Evolutionary conservation across 2,797 vertebrate species (phyloP).

Genomic region (Labeo calbasu): DNA sequence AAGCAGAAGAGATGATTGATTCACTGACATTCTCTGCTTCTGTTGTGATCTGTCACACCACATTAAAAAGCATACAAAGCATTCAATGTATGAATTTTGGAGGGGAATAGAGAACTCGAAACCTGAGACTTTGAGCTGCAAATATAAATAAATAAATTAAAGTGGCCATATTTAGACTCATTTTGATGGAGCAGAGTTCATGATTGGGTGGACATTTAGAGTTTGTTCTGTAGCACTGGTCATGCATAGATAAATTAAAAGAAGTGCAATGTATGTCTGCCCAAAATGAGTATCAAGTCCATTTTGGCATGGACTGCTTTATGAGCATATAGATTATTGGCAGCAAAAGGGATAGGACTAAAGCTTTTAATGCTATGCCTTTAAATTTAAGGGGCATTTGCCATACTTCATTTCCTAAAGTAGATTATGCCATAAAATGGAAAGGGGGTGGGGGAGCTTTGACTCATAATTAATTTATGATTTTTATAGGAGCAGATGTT

Average conservation of each 20-base stretch:
- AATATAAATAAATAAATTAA: not conserved
- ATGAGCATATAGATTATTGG: not conserved
- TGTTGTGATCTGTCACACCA: not conserved
- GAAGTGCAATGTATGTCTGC: not conserved
- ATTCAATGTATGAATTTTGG: not conserved
- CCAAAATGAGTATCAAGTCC: not conserved
- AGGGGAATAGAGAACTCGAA: not conserved
- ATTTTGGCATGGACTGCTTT: slow-evolving; percentile 5
- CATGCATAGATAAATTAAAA: not conserved
- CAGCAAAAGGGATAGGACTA: not conserved
- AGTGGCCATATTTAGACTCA: not conserved
- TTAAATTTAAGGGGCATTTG: slow-evolving; percentile 29
- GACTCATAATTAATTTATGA: slow-evolving; percentile 13
- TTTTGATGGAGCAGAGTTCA: not conserved
- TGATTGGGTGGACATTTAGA: not conserved
- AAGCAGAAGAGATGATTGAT: not conserved
- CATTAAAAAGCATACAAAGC: not conserved
- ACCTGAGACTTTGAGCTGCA: not conserved
- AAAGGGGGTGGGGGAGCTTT: not conserved
- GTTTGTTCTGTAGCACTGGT: not conserved
- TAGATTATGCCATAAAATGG: slow-evolving; percentile 21
- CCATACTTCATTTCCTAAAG: slow-evolving; percentile 30
- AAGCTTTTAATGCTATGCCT: not conserved
- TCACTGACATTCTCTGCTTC: not conserved
- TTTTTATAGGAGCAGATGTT: slow-evolving; percentile 38